phyloP scores from a whole-genome alignment of 2,888 invertebrate species.

The Limnephilus auricula region DNA sequence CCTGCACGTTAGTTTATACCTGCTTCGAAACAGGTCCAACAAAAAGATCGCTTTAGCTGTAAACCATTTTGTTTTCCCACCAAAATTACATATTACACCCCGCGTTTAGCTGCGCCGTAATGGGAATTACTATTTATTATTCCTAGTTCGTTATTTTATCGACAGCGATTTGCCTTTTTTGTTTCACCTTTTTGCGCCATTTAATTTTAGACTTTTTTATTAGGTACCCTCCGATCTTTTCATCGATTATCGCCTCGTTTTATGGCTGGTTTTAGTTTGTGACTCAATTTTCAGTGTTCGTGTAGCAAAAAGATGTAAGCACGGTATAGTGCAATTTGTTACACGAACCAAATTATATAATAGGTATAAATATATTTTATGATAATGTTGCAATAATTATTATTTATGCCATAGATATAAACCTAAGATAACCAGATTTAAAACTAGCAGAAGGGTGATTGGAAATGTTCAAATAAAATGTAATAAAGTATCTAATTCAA shows the following conservation, averaged over 20 bases:
- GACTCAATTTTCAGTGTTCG: background rate
- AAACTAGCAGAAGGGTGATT: too few relatives aligned
- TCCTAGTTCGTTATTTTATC: background rate
- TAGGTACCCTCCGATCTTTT: background rate
- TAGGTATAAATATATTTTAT: background rate
- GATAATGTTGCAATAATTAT: background rate
- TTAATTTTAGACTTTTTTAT: background rate
- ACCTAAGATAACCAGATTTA: too few relatives aligned
- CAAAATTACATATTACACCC: slow-evolving; percentile 40
- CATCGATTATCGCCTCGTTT: background rate
- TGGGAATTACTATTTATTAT: slow-evolving; percentile 7
- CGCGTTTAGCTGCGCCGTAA: slow-evolving; percentile 30
- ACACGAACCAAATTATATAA: background rate
- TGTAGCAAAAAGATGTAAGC: background rate
- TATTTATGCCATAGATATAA: background rate
- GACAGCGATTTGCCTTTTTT: background rate
- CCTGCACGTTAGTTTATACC: slow-evolving; percentile 28
- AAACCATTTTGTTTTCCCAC: slow-evolving; percentile 45
- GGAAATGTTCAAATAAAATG: too few relatives aligned
- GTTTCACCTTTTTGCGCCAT: background rate
- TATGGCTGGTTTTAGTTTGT: background rate
- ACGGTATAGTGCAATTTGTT: background rate
- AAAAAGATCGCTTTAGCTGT: slow-evolving; percentile 29
- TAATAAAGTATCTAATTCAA: too few relatives aligned
- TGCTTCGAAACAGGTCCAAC: slow-evolving; percentile 14